Base-by-base conservation (phyloP, 2,888 invertebrate species). In the Luperina nickerlii region DNA sequence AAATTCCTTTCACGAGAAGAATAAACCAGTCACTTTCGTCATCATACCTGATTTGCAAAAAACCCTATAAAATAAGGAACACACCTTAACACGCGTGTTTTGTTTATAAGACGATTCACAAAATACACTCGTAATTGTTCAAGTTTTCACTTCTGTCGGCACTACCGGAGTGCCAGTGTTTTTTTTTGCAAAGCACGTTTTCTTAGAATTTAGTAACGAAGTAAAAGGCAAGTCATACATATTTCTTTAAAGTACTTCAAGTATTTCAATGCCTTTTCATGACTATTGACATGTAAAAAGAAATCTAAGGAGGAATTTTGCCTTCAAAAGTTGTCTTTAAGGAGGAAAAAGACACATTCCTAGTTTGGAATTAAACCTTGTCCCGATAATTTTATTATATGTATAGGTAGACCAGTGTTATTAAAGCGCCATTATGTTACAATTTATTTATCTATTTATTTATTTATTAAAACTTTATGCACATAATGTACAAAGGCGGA, bases 221-320 rank as follows among this genome's bases (percentile, higher is more conserved):
- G 32, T 81, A 48, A 57, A n/a, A 74, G 5, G 13, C 27, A 63
- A 63, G 51, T 67, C 45, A 70, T 45, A 38, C 15, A 60, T 83
- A 51, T 66, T 80, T 83, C 45, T 38, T 48, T 32, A 57, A 77
- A 83, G 15, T 42, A 62, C 24, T 54, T 27, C 8, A 20, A 42
- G 38, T 80, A 81, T n/a, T 60, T 42, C 63, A 18, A 32, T 15
- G 42, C 38, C 9, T 81, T 74, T 63, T 60, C n/a, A 66, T 83
- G 83, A 60, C 83, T 60, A 24, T 66, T 51, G 18, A 45, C 24
- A 27, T 51, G 8, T 77, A 38, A 57, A 27, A 60, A 70, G 83
- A 78, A 83, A 76, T 70, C 11, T 32, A 20, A 27, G 57, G 15
- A 32, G 15, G 15, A 42, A n/a, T 74, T 65, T 60, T 42, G 18